These are phyloP conservation scores for Nomada flava DNA, from an alignment of 2,888 invertebrate species.

Conservation along the genomic window DNA sequence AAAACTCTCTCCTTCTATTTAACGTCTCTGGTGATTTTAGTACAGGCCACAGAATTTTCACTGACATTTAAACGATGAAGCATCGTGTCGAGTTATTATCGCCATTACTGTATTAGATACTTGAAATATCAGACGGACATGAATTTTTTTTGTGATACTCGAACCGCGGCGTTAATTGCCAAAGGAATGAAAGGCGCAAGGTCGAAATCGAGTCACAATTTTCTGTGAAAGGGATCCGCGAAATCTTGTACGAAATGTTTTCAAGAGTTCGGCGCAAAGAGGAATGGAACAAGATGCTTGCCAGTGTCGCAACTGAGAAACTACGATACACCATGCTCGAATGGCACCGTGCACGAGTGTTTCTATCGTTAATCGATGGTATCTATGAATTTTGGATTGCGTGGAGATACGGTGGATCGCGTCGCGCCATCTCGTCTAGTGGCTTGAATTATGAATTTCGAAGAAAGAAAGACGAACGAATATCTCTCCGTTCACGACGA, in stretches of 20 bases:
- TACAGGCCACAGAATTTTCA: not conserved
- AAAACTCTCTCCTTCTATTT: too few relatives aligned
- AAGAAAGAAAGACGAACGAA: slow-evolving; percentile 55
- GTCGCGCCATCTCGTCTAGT: not conserved
- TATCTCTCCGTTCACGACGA: slow-evolving; percentile 20
- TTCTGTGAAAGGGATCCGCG: not conserved
- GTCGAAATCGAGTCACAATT: not conserved
- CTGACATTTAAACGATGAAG: not conserved
- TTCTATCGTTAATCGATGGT: slow-evolving; percentile 18
- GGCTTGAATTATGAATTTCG: slow-evolving; percentile 57
- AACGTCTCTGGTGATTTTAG: too few relatives aligned
- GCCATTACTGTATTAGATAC: too few relatives aligned
- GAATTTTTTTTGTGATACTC: not conserved
- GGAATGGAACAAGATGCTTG: not conserved
- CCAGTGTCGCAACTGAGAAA: not conserved
- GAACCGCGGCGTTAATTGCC: not conserved
- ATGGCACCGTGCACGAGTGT: slow-evolving; percentile 10
- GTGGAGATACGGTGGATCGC: slow-evolving; percentile 10
- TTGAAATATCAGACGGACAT: too few relatives aligned
- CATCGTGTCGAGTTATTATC: not conserved
- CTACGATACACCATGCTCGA: slow-evolving; percentile 17
- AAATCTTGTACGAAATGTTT: not conserved
- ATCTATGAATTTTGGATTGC: slow-evolving; percentile 47
- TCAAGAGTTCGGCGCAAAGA: not conserved
- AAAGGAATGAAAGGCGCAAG: too few relatives aligned